These are phyloP conservation scores for Gadus chalcogrammus DNA, from an alignment of 2,113 vertebrate species.

Conservation along the genomic window DNA sequence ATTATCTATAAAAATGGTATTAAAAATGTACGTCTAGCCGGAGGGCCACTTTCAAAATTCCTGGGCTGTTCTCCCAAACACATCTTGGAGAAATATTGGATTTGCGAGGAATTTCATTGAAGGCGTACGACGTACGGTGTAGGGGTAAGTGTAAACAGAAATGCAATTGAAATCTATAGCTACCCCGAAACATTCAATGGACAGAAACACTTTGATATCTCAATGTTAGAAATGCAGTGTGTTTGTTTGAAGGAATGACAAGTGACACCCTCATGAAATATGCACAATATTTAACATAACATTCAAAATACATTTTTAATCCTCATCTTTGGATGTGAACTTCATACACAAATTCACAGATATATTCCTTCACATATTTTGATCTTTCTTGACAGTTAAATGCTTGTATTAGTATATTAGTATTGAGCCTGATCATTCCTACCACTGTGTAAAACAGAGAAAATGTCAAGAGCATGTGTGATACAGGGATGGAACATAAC, in stretches of 20 bases:
- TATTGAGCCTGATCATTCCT: no score
- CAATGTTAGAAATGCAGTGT: background rate
- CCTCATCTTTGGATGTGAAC: no score
- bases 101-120: conserved; percentile 24
- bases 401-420: no score
- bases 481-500: no score
- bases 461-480: no score
- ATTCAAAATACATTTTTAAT: no score
- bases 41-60: conserved; percentile 56
- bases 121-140: conserved; percentile 29
- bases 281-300: background rate
- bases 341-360: no score
- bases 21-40: conserved; percentile 66
- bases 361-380: no score
- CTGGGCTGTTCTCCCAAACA: conserved; percentile 31
- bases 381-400: no score
- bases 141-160: background rate
- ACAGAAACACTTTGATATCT: conserved; percentile 15
- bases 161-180: conserved; percentile 36
- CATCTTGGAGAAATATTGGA: conserved; percentile 24
- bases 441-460: no score
- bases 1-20: conserved; percentile 69
- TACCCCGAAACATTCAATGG: conserved; percentile 10
- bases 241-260: background rate
- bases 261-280: conserved; percentile 15